These are phyloP conservation scores for Phaethon lepturus DNA, from an alignment of 2,113 vertebrate genomes.

Conservation along the genomic window DNA sequence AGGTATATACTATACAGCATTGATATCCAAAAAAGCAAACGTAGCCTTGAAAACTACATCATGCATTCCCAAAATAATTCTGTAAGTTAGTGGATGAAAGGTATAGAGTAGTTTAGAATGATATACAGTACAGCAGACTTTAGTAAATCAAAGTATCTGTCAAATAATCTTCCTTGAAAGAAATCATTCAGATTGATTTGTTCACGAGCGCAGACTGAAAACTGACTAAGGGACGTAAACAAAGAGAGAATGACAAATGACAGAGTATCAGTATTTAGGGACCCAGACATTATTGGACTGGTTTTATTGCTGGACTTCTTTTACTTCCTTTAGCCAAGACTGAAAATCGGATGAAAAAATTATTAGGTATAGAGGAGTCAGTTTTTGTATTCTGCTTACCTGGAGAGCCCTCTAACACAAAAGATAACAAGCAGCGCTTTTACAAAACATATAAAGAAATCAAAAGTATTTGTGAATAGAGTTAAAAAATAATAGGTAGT, in stretches of 20 bases:
- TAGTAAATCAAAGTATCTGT: conserved; percentile 1
- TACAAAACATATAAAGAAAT: not conserved
- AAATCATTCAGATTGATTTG: conserved; percentile 48
- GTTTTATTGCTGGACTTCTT: not conserved
- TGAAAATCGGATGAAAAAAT: not conserved
- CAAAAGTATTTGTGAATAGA: not conserved
- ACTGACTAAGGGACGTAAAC: conserved; percentile 14
- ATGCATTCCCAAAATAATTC: conserved; percentile 1
- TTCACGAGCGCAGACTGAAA: not conserved
- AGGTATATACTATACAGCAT: not conserved
- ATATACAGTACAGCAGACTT: not conserved
- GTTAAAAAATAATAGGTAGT: not conserved
- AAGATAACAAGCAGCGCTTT: not conserved
- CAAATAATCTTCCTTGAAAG: conserved; percentile 46
- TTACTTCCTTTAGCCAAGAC: conserved; percentile 2
- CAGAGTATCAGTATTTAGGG: not conserved
- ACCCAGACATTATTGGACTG: not conserved
- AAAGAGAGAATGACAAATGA: conserved; percentile 2
- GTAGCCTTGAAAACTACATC: not conserved
- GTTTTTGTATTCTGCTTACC: not conserved
- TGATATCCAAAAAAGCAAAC: not conserved
- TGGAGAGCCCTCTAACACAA: not conserved
- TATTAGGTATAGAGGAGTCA: not conserved
- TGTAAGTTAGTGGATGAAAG: conserved; percentile 1
- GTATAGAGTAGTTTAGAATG: conserved; percentile 1